phyloP scores from a whole-genome alignment of 2,113 vertebrate genomes.

The Phalacrocorax pelagicus region DNA sequence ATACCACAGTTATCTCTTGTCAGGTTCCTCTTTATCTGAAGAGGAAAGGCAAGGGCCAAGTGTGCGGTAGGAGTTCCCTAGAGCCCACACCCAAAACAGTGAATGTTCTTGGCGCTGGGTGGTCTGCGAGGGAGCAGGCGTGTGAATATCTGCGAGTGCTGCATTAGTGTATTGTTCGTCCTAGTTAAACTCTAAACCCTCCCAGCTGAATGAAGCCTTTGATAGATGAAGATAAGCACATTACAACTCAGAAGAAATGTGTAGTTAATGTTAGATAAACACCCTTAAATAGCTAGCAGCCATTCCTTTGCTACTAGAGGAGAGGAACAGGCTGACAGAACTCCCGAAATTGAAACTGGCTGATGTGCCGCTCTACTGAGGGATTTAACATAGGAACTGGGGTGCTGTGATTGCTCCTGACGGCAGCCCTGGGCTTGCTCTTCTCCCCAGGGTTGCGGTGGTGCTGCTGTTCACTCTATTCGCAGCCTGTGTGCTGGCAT shows the following conservation, averaged over 20 bases:
- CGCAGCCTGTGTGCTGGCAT: background rate
- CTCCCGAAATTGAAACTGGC: background rate
- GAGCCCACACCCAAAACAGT: background rate
- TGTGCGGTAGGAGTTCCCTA: background rate
- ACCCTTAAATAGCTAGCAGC: background rate
- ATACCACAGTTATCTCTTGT: background rate
- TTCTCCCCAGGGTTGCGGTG: background rate
- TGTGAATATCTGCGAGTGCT: background rate
- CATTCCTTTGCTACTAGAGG: background rate
- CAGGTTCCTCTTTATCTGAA: background rate
- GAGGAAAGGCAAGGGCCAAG: background rate
- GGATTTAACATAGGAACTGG: accelerated
- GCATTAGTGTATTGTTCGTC: background rate
- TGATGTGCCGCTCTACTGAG: background rate
- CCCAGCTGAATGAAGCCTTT: background rate
- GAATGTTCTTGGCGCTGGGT: background rate
- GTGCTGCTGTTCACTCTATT: background rate
- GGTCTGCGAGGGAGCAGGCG: background rate
- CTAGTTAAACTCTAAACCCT: background rate
- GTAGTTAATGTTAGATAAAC: background rate
- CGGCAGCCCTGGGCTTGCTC: background rate
- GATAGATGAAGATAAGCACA: background rate
- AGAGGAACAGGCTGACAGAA: background rate
- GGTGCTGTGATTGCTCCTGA: background rate
- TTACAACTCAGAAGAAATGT: background rate